phyloP scores from a whole-genome alignment of 2,888 invertebrate species.

The Andrena haemorrhoa region DNA sequence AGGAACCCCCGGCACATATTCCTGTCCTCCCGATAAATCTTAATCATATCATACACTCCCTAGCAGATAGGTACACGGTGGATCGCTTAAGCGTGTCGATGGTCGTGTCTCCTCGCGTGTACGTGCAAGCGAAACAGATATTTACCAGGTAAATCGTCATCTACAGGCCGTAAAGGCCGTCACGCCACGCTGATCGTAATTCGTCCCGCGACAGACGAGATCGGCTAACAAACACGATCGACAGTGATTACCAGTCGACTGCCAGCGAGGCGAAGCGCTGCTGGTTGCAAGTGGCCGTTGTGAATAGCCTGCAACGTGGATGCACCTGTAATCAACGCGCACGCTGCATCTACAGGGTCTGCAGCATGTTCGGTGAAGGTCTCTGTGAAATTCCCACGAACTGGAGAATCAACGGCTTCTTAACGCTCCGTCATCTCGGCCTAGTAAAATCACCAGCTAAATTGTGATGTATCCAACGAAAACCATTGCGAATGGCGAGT shows the following conservation, averaged over 20 bases:
- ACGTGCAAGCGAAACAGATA: slow-evolving; percentile 2
- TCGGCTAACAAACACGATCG: slow-evolving; percentile 71
- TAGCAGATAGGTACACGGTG: not conserved
- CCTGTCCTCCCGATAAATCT: slow-evolving; percentile 30
- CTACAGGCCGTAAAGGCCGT: slow-evolving; percentile 22
- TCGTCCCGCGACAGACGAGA: slow-evolving; percentile 62
- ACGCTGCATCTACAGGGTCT: slow-evolving; percentile 34
- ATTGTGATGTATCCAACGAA: not conserved
- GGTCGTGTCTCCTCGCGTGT: slow-evolving; percentile 4
- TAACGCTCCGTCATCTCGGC: not conserved
- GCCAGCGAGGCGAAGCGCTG: slow-evolving; percentile 34
- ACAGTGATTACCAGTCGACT: slow-evolving; percentile 64
- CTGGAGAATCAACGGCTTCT: not conserved
- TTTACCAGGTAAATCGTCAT: slow-evolving; percentile 33
- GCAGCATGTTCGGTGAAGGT: slow-evolving; percentile 34
- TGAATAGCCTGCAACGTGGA: slow-evolving; percentile 35
- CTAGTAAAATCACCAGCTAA: not conserved
- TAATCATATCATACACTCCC: slow-evolving; percentile 14
- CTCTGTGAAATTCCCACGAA: not conserved
- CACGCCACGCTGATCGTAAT: slow-evolving; percentile 59
- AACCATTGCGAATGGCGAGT: not conserved
- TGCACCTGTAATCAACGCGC: slow-evolving; percentile 67
- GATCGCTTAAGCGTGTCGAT: slow-evolving; percentile 6
- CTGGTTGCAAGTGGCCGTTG: slow-evolving; percentile 13
- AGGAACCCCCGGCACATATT: slow-evolving; percentile 7